Percentiles rank a stretch among this genome's conserved stretches.
These are phyloP conservation scores for Zaprionus ornatus DNA, from an alignment of 1,140 invertebrate species.

Conservation along the genomic window DNA sequence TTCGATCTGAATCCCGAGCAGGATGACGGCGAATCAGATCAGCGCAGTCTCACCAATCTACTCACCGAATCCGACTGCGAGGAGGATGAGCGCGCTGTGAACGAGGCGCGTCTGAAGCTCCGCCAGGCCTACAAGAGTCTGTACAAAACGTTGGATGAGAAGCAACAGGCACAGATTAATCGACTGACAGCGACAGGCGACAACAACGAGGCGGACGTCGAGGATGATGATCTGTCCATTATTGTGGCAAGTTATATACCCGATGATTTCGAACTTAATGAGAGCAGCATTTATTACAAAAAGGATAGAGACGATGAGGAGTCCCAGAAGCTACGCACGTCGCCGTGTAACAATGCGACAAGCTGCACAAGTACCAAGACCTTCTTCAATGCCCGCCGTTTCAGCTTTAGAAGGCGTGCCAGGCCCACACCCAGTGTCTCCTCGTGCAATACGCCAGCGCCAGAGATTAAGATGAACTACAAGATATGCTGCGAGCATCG, in stretches of 20 bases:
- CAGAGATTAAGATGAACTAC: conserved; percentile 71
- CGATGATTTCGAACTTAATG: conserved; percentile 68
- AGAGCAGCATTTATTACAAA: conserved; percentile 72
- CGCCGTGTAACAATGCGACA: conserved; percentile 13
- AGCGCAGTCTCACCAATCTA: conserved; percentile 73
- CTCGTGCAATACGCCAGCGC: conserved; percentile 13
- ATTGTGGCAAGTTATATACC: conserved; percentile 80
- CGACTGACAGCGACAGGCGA: conserved; percentile 35
- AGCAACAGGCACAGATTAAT: conserved; percentile 57
- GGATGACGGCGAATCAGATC: conserved; percentile 59
- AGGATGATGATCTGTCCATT: conserved; percentile 76
- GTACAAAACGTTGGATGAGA: conserved; percentile 64
- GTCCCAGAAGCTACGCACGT: neutral
- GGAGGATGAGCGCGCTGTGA: conserved; percentile 67
- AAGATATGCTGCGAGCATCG: conserved; percentile 82
- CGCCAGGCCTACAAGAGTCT: conserved; percentile 66
- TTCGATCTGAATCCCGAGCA: conserved; percentile 59
- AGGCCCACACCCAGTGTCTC: conserved; percentile 42
- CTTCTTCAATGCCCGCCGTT: conserved; percentile 67
- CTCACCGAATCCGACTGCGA: conserved; percentile 76
- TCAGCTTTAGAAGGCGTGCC: conserved; percentile 63
- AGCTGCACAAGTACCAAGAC: conserved; percentile 55
- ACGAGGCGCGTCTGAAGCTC: conserved; percentile 59
- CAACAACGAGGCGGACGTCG: conserved; percentile 34
- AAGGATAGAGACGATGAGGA: conserved; percentile 30